Evolutionary conservation across 2,797 vertebrate species (phyloP).

Genomic region (Hyperoplus immaculatus): DNA sequence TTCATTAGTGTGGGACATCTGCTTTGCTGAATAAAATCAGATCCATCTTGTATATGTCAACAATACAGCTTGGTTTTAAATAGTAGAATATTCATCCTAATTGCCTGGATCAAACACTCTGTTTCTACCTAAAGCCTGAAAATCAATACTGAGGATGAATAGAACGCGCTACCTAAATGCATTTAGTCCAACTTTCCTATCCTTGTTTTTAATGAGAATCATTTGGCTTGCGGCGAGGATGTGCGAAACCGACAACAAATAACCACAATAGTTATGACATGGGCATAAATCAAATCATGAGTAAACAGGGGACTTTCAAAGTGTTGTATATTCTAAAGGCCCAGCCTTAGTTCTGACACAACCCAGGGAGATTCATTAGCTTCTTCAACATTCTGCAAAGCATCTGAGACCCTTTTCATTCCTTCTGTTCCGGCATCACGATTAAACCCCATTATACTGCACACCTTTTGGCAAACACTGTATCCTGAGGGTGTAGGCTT

Average conservation of each 20-base stretch:
- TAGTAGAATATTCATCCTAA: not conserved
- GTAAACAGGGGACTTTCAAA: conserved; percentile 13
- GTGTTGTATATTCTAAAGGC: conserved; percentile 11
- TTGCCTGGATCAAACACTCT: conserved; percentile 9
- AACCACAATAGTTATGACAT: not conserved
- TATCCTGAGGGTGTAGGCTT: conserved; percentile 20
- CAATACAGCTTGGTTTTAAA: conserved; percentile 1
- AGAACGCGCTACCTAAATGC: not conserved
- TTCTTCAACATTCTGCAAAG: conserved; percentile 20
- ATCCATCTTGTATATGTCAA: conserved; percentile 16
- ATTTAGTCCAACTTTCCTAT: conserved; percentile 20
- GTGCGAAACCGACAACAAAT: conserved; percentile 11
- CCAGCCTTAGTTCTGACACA: not conserved
- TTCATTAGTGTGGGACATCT: not conserved
- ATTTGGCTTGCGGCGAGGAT: conserved; percentile 30
- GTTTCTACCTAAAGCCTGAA: not conserved
- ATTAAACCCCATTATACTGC: conserved; percentile 13
- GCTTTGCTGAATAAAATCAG: conserved; percentile 8
- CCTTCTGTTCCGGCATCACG: conserved; percentile 20
- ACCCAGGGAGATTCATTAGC: conserved; percentile 32
- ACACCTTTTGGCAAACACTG: conserved; percentile 33
- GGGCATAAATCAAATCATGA: conserved; percentile 10
- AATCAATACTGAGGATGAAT: conserved; percentile 25
- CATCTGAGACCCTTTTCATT: conserved; percentile 20
- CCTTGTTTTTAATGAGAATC: not conserved